Conservation (phyloP, 1,140 invertebrate species). For the Euschistus heros region DNA sequence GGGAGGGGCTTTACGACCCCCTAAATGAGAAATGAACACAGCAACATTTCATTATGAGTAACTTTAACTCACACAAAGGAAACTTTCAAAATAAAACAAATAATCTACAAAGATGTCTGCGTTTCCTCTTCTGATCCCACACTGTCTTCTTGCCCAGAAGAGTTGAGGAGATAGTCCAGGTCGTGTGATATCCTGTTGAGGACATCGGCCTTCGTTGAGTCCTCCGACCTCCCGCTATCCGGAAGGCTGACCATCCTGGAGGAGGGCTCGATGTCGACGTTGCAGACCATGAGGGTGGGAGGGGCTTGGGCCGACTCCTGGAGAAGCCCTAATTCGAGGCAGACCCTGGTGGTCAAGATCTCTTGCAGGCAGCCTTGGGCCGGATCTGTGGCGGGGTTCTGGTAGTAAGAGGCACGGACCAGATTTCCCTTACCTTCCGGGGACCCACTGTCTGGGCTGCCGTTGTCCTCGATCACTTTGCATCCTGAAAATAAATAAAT, state of each 20-base stretch:
- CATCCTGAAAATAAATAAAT: slow-evolving; percentile 5
- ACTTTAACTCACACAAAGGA: too few relatives aligned
- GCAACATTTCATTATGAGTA: too few relatives aligned
- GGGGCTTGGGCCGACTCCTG: slow-evolving; percentile 22
- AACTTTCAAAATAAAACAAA: too few relatives aligned
- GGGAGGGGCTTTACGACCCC: too few relatives aligned
- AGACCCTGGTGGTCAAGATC: slow-evolving; percentile 31
- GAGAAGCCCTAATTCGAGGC: slow-evolving; percentile 31
- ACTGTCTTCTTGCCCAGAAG: not conserved
- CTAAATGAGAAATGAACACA: too few relatives aligned
- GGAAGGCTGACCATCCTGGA: slow-evolving; percentile 18
- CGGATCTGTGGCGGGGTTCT: slow-evolving; percentile 22
- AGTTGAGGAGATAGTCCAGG: slow-evolving; percentile 59
- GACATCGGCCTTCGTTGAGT: slow-evolving; percentile 41
- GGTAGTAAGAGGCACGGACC: slow-evolving; percentile 23
- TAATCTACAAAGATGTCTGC: not conserved
- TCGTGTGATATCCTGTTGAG: slow-evolving; percentile 61
- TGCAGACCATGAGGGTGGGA: slow-evolving; percentile 33
- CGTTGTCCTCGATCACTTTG: slow-evolving; percentile 20
- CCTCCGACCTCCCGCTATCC: slow-evolving; percentile 29
- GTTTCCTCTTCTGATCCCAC: not conserved
- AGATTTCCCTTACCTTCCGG: slow-evolving; percentile 11
- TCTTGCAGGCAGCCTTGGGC: slow-evolving; percentile 27
- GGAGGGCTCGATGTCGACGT: slow-evolving; percentile 33
- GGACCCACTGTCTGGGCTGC: slow-evolving; percentile 6